Conservation (phyloP, 1,140 invertebrate species). For the Dreissena polymorpha region DNA sequence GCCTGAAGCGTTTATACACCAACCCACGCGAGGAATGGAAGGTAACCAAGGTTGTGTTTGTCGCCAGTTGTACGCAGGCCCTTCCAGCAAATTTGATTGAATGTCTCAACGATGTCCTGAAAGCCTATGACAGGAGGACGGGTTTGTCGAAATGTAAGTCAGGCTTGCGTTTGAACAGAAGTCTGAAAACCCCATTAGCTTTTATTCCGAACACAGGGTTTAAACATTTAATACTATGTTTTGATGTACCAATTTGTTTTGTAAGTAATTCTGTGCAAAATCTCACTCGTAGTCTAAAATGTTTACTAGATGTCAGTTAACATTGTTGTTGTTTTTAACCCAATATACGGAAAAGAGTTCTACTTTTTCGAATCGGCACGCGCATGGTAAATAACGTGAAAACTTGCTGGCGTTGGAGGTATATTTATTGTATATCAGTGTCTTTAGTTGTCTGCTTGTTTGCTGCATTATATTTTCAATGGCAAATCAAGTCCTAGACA, state of each 20-base stretch:
- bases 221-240: too few species aligned
- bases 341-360: neutral
- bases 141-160: constrained; percentile 28
- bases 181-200: neutral
- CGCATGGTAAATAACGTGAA: neutral
- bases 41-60: constrained; percentile 33
- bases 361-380: neutral
- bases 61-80: constrained; percentile 13
- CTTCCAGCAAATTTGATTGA: constrained; percentile 14
- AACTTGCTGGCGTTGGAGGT: constrained; percentile 1
- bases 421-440: neutral
- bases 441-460: neutral
- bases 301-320: neutral
- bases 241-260: neutral
- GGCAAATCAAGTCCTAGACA: neutral
- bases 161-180: neutral
- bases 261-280: neutral
- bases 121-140: neutral
- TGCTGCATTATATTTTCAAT: neutral
- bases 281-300: neutral
- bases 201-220: too few species aligned
- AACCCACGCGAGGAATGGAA: neutral
- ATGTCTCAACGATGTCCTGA: constrained; percentile 5
- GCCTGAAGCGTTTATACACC: neutral
- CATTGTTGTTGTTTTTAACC: neutral